Evolutionary conservation across 2,888 invertebrate genomes (phyloP), one percentile per base, ranked within the genome.

Genomic region (Ctenicera cuprea): DNA sequence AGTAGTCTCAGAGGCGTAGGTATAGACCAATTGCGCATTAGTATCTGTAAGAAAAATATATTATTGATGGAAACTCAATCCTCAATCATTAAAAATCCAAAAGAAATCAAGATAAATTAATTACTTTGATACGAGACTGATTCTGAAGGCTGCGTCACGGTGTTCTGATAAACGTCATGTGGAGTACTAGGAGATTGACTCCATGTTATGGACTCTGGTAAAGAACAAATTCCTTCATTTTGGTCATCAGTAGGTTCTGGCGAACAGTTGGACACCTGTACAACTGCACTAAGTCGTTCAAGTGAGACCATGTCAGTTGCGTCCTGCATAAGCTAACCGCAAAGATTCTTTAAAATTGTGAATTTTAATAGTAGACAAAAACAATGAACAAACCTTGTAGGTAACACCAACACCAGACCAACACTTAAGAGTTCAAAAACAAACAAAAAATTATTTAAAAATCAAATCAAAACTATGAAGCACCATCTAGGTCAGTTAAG

Each of bases 371-470:
- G 5, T 5, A 2, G 5, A 26, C 2, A 26, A 26, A 26, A 26
- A 26, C 2, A 5, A 3, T 26, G 5, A 2, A 26, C 26, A 26
- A 26, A 14, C 22, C 7, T 57, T 20, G 0, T 1, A 22, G 26
- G 26, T 26, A 26, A 3, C 26, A 26, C 26, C 61, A n/a, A n/a
- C n/a, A 33, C 20, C 63, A 54, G 43, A 68, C 63, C 11, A 64
- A 16, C 68, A n/a, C n/a, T n/a, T n/a, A n/a, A n/a, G n/a, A n/a
- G n/a, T n/a, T n/a, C n/a, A n/a, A n/a, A n/a, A n/a, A n/a, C n/a
- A n/a, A n/a, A n/a, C n/a, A n/a, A n/a, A n/a, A n/a, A n/a, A n/a
- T n/a, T n/a, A n/a, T n/a, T n/a, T n/a, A n/a, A n/a, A n/a, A n/a
- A n/a, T n/a, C n/a, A n/a, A n/a, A n/a, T n/a, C n/a, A n/a, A n/a